Conservation (phyloP, 2,113 vertebrate species). For the Trematocara nigrifrons region DNA sequence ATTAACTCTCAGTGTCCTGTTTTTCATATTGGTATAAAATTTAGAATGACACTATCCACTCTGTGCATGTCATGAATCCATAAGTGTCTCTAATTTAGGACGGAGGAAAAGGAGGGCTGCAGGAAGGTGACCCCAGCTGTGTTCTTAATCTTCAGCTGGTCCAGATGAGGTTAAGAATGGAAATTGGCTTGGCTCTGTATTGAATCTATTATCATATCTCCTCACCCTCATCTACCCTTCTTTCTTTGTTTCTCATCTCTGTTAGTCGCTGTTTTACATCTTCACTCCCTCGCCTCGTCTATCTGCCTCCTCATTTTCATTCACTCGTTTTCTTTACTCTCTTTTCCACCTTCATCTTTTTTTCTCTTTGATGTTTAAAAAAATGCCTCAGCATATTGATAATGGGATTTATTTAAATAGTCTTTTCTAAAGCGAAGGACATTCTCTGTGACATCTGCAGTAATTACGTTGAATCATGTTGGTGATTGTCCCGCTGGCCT, state of each 20-base stretch:
- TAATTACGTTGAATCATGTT: slow-evolving; percentile 21
- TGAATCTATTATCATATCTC: slow-evolving; percentile 65
- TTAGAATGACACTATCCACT: not conserved
- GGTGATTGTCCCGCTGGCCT: slow-evolving; percentile 6
- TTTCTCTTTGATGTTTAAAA: slow-evolving; percentile 33
- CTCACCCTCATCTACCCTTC: not conserved
- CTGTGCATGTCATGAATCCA: slow-evolving; percentile 57
- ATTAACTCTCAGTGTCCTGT: slow-evolving; percentile 12
- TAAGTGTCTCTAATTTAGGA: slow-evolving; percentile 57
- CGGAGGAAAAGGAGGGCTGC: not conserved
- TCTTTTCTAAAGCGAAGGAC: slow-evolving; percentile 46
- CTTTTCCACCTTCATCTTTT: not conserved
- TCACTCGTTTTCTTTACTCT: slow-evolving; percentile 2
- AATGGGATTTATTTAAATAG: slow-evolving; percentile 66
- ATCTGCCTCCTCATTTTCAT: slow-evolving; percentile 47
- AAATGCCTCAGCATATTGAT: slow-evolving; percentile 64
- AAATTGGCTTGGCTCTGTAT: slow-evolving; percentile 61
- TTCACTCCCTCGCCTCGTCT: not conserved
- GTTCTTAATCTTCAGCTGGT: slow-evolving; percentile 61
- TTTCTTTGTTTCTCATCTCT: slow-evolving; percentile 51
- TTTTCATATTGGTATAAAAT: slow-evolving; percentile 19
- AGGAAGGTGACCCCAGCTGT: slow-evolving; percentile 60
- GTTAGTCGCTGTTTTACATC: slow-evolving; percentile 46
- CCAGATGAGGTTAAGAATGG: slow-evolving; percentile 61
- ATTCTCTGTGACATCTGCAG: slow-evolving; percentile 25